Evolutionary conservation across 2,113 vertebrate genomes (phyloP).

Genomic region (Montifringilla adamsi): DNA sequence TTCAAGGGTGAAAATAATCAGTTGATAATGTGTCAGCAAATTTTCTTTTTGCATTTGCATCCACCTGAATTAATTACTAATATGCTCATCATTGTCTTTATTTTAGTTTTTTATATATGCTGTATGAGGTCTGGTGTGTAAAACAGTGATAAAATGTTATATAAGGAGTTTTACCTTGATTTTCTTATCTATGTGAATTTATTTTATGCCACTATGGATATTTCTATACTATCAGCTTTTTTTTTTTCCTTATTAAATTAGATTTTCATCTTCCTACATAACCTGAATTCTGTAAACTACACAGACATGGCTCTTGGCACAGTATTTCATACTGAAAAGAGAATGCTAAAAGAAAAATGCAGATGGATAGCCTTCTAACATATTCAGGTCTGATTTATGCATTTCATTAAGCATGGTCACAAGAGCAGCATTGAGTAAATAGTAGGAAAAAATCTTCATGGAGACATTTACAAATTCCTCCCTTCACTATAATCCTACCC

Average conservation of each 20-base stretch:
- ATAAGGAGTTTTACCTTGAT: neutral
- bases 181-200: neutral
- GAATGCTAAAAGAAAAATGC: slow-evolving; percentile 27
- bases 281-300: slow-evolving; percentile 17
- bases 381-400: slow-evolving; percentile 45
- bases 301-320: neutral
- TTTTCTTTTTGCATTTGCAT: neutral
- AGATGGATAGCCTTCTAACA: slow-evolving; percentile 35
- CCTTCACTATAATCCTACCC: neutral
- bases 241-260: slow-evolving; percentile 3
- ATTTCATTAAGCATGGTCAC: slow-evolving; percentile 20
- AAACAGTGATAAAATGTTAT: neutral
- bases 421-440: neutral
- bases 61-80: neutral
- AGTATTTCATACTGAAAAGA: neutral
- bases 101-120: neutral
- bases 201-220: neutral
- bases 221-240: neutral
- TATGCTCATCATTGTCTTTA: neutral
- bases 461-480: neutral
- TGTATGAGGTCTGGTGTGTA: neutral
- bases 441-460: neutral
- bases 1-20: neutral
- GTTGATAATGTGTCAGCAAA: neutral
- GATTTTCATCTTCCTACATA: slow-evolving; percentile 23